These are phyloP conservation scores for Spodoptera litura DNA, from an alignment of 1,140 invertebrate genomes.

Conservation along the genomic window DNA sequence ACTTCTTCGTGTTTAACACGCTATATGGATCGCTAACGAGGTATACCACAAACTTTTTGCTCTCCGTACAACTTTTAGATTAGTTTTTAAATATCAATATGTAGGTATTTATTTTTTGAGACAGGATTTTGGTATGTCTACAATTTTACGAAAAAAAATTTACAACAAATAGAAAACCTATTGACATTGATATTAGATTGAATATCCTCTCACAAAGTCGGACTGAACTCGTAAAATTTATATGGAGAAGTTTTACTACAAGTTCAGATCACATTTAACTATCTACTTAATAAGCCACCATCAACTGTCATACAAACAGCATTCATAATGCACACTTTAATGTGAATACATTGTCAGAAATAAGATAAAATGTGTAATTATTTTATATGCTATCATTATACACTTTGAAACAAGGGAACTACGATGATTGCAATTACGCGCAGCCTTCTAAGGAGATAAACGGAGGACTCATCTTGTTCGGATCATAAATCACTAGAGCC, in stretches of 20 bases:
- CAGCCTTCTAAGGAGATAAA: slow-evolving; percentile 52
- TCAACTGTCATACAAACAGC: too few species aligned
- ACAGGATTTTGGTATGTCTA: too few species aligned
- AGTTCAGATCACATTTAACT: too few species aligned
- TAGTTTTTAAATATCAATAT: too few species aligned
- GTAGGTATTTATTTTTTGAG: too few species aligned
- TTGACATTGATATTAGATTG: neutral
- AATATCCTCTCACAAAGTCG: too few species aligned
- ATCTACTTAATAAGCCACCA: too few species aligned
- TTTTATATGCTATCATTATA: slow-evolving; percentile 29
- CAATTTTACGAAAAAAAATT: too few species aligned
- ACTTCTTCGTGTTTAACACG: slow-evolving; percentile 1
- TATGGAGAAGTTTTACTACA: too few species aligned
- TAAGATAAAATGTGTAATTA: slow-evolving; percentile 15
- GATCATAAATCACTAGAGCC: slow-evolving; percentile 58
- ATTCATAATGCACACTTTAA: too few species aligned
- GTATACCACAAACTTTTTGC: slow-evolving; percentile 26
- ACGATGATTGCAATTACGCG: slow-evolving; percentile 50
- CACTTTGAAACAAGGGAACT: slow-evolving; percentile 32
- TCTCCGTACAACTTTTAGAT: neutral
- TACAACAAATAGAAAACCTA: too few species aligned
- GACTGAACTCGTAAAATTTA: too few species aligned
- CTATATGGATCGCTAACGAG: slow-evolving; percentile 24
- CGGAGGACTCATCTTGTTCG: slow-evolving; percentile 47
- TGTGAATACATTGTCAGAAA: neutral